Evolutionary conservation across 2,888 invertebrate genomes (phyloP), one percentile per base, ranked within the genome.

Genomic region (Hydraecia micacea): DNA sequence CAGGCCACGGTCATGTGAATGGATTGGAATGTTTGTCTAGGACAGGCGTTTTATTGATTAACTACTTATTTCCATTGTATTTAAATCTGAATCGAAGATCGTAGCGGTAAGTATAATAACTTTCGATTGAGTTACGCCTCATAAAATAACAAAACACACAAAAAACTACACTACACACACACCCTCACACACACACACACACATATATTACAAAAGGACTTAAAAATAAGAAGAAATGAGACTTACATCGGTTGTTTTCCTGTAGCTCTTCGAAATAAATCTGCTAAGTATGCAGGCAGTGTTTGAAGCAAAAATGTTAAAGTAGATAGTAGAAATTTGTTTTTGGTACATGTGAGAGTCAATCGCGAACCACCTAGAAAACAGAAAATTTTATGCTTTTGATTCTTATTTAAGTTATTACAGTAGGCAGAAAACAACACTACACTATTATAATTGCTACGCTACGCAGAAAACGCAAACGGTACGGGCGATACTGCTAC

Each of bases 241-340:
- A 67, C 46, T 71, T 75, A 80, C 85, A 39, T 75, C 0, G 87
- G 84, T 42, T 68, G 15, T 63, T 80, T 60, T 13, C 87, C 66
- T 8, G 28, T 60, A 1, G n/a, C 52, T 65, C 87, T 62, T 39
- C 74, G 62, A 36, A 60, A 46, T 18, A 84, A 13, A 55, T 85
- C 87, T 39, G 74, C 80, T 0, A 25, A 5, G 55, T 52, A 80
- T 13, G 85, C 74, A 13, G 84, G 87, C 15, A 25, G 13, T 8
- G 62, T 84, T 80, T 85, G 85, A 9, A 86, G 69, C 0, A 84
- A 66, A 67, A 86, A 84, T 28, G 87, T 84, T 0, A 80, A 39
- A 0, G 11, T 21, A 0, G 18, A 32, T 13, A 80, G 0, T 8
- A 1, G 2, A 18, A 18, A 75, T 39, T 70, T 72, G 2, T 52